Percentiles rank a stretch among this genome's conserved stretches.
These are phyloP conservation scores for Athene cunicularia DNA, from an alignment of 2,113 vertebrate genomes.

Conservation along the genomic window DNA sequence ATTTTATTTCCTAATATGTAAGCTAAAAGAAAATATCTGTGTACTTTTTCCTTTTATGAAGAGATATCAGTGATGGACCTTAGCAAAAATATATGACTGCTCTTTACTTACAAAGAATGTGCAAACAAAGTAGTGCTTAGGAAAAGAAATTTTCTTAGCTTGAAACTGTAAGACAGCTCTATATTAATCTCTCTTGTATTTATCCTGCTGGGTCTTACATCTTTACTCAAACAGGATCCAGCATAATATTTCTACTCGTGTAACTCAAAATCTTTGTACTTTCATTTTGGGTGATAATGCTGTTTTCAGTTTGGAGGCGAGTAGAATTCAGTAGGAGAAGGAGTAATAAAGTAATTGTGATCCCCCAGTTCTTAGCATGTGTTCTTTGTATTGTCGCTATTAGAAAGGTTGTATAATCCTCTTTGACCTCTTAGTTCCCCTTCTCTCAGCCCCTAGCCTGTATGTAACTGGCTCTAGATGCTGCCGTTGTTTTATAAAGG, in stretches of 20 bases:
- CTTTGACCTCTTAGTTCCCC: not conserved
- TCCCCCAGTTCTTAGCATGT: not conserved
- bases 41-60: not conserved
- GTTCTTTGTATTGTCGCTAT: not conserved
- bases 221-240: not conserved
- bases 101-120: not conserved
- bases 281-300: not conserved
- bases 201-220: not conserved
- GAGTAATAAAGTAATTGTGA: not conserved
- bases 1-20: not conserved
- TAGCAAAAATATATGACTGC: not conserved
- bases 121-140: not conserved
- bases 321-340: not conserved
- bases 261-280: not conserved
- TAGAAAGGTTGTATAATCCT: not conserved
- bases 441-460: not conserved
- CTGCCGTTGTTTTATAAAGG: not conserved
- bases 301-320: not conserved
- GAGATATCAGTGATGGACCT: not conserved
- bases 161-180: not conserved
- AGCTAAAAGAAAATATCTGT: not conserved
- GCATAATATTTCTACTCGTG: not conserved
- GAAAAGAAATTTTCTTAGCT: not conserved
- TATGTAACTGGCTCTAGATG: not conserved
- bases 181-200: not conserved